These are phyloP conservation scores for Leucoma salicis DNA, from an alignment of 2,888 invertebrate species.

Conservation along the genomic window DNA sequence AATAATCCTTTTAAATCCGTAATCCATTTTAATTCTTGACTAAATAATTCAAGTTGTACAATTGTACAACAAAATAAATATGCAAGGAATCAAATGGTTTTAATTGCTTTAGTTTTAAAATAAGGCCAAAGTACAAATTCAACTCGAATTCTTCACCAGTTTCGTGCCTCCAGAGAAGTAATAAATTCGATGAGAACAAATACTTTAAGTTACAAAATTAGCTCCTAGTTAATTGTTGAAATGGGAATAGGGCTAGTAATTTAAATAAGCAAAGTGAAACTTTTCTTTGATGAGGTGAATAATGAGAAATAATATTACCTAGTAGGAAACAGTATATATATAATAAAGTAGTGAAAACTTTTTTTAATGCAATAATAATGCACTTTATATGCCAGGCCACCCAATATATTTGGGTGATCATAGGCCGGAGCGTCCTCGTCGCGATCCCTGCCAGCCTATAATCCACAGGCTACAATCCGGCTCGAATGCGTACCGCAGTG, in stretches of 20 bases:
- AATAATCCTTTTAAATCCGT: neutral
- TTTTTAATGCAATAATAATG: no score
- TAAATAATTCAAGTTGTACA: neutral
- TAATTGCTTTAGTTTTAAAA: constrained; percentile 41
- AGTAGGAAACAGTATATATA: no score
- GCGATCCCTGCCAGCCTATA: no score
- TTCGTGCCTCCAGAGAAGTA: constrained; percentile 52
- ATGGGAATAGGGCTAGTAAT: constrained; percentile 55
- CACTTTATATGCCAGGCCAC: no score
- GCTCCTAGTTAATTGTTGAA: constrained; percentile 59
- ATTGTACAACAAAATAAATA: neutral
- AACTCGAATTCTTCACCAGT: constrained; percentile 61
- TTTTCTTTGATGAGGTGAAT: no score
- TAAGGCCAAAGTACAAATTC: constrained; percentile 54
- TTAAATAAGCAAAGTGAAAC: constrained; percentile 23
- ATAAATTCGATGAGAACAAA: constrained; percentile 71
- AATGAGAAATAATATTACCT: no score
- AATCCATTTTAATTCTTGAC: neutral
- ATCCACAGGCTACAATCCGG: no score
- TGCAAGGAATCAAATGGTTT: constrained; percentile 12
- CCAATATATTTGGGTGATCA: no score
- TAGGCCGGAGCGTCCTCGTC: no score
- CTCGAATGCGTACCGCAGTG: no score
- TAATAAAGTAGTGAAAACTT: no score
- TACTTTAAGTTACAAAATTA: constrained; percentile 65